phyloP scores from a whole-genome alignment of 2,888 invertebrate genomes.

The Acrocera orbiculus region DNA sequence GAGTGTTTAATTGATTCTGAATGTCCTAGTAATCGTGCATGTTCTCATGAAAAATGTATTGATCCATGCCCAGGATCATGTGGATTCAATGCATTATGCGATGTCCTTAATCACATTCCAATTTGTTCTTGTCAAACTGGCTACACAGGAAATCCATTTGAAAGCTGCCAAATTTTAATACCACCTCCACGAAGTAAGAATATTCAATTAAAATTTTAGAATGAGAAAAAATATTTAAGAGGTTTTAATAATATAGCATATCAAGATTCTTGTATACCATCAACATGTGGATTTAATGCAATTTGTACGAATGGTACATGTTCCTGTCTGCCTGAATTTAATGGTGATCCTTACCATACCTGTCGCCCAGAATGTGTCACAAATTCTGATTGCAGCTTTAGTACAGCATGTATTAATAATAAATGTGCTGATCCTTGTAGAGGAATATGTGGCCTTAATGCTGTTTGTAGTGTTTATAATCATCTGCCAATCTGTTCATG shows the following conservation, averaged over 20 bases:
- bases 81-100: conserved; percentile 52
- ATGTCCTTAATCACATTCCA: conserved; percentile 58
- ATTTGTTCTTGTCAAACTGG: conserved; percentile 54
- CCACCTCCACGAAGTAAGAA: conserved; percentile 39
- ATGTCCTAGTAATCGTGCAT: conserved; percentile 51
- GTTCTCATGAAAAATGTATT: conserved; percentile 52
- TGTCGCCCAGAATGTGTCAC: conserved; percentile 69
- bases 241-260: conserved; percentile 15
- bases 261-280: conserved; percentile 50
- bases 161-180: conserved; percentile 44
- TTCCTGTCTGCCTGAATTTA: conserved; percentile 55
- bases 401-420: conserved; percentile 57
- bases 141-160: conserved; percentile 62
- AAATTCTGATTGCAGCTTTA: conserved; percentile 58
- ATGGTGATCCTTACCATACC: conserved; percentile 58
- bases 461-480: conserved; percentile 61
- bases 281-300: conserved; percentile 65
- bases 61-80: conserved; percentile 66
- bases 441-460: conserved; percentile 61
- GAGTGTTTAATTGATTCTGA: conserved; percentile 61
- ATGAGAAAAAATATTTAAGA: background rate
- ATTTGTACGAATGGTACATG: conserved; percentile 53
- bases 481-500: conserved; percentile 47
- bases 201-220: background rate
- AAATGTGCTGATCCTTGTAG: conserved; percentile 74